Evolutionary conservation across 2,797 vertebrate species (phyloP), one percentile per base, ranked within the genome.

Genomic region (Numenius phaeopus): DNA sequence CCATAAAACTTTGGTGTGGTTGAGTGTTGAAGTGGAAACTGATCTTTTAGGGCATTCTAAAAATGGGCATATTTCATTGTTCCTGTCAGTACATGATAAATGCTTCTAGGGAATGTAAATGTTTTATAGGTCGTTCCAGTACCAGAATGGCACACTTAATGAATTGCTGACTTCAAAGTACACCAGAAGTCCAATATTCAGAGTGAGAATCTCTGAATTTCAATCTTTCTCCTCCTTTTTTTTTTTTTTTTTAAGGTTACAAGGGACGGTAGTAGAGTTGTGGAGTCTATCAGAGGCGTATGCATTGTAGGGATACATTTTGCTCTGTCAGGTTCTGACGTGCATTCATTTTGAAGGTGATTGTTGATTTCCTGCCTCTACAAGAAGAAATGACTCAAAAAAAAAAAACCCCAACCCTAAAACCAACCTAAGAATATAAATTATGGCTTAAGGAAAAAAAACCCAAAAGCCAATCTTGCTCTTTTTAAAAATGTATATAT

Each of bases 301-400:
- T 39, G 24, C 37, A 10, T 66, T 49, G 13, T 46, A 46, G 30
- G 44, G 42, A 79, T 95, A 69, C 49, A 64, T 94, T 92, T 95
- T 83, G 80, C n/a, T 69, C 55, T 20, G 14, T 91, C 81, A 89
- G 57, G 57, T 94, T 90, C 67, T 89, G 71, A 89, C 75, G 82
- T 44, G 79, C 34, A 69, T 86, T 90, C 42, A 49, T 93, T 96
- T 81, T 91, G 85, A 93, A 93, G 27, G 52, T 46, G 39, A 73
- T 71, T 83, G 92, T 85, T 85, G 89, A 95, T 92, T 93, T 95
- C 88, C 81, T 95, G 57, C 57, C 66, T 92, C 27, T 49, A 55
- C 34, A 86, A 90, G 59, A 73, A 86, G 64, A 92, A 67, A 82
- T n/a, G 1, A 71, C 23, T 78, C 49, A 65, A 72, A 76, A 89